Base-by-base conservation (phyloP, 64 coral and sea anemone species). In the Platygyra sinensis region DNA sequence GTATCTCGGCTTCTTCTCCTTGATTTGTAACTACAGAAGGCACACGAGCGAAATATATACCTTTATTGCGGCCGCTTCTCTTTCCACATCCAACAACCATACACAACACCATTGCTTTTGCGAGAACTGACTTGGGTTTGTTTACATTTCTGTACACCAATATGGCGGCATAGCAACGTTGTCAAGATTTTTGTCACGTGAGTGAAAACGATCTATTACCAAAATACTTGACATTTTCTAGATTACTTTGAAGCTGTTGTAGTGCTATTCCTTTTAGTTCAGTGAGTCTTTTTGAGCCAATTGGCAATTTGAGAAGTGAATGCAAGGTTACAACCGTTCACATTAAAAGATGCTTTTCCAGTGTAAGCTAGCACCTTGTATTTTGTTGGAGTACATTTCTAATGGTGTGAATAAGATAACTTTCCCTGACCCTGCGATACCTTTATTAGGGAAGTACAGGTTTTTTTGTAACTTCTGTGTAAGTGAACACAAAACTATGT, bases 221-320 rank as follows among this genome's bases (percentile, higher is more conserved):
- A 91, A 61, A 75, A n/a, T 91, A 91, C 30, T 83, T 13, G 20
- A 82, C 54, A 83, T 91, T 83, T 83, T 91, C 79, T 28, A 83
- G 51, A 74, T 91, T 91, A 80, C 9, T 54, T 27, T 89, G 75
- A 28, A 89, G 60, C 76, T 79, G 73, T 71, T 79, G 73, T 25
- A 89, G 62, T 8, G 74, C 59, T 89, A 62, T 33, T 38, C 87
- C 87, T 89, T 63, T 67, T 22, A 80, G 33, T 19, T 89, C 87
- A 50, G 42, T 63, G 74, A 49, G 73, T 79, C 87, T 63, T 63
- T 69, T 80, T 8, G 87, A 65, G 20, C 87, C 87, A 63, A 89
- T 79, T 10, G 87, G 87, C 10, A 89, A 69, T 79, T 89, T 89
- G 12, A 89, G 75, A 10, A 89, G 67, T 29, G 87, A 89, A 80